phyloP scores from a whole-genome alignment of 1,140 invertebrate genomes.

The Trachymyrmex cornetzi region DNA sequence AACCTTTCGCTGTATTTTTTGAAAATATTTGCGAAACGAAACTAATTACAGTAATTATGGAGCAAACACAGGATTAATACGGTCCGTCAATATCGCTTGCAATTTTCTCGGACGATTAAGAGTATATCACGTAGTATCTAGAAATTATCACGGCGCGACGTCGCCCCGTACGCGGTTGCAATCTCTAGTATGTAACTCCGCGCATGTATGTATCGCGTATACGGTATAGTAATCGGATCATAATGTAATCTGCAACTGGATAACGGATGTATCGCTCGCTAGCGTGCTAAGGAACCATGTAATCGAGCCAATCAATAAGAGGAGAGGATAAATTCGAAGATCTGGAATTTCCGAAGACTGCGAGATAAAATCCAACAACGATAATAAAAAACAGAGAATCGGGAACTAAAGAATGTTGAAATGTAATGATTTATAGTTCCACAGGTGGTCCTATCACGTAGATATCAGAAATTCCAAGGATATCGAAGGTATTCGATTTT shows the following conservation, averaged over 20 bases:
- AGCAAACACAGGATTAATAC: background rate
- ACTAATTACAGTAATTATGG: background rate
- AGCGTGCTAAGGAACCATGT: constrained; percentile 69
- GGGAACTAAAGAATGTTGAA: background rate
- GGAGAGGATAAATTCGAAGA: background rate
- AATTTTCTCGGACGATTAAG: constrained; percentile 53
- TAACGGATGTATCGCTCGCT: constrained; percentile 61
- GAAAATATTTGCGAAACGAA: background rate
- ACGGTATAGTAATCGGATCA: constrained; percentile 73
- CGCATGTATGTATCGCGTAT: constrained; percentile 66
- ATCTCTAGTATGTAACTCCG: constrained; percentile 67
- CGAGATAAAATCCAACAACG: constrained; percentile 25
- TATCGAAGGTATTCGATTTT: background rate
- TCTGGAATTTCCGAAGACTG: constrained; percentile 8
- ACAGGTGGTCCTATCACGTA: background rate
- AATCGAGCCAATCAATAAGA: constrained; percentile 55
- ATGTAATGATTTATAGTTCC: constrained; percentile 14
- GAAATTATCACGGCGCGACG: constrained; percentile 58
- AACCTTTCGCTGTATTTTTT: background rate
- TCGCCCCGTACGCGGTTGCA: constrained; percentile 61
- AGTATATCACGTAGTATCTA: constrained; percentile 59
- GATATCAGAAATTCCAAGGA: background rate
- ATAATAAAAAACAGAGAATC: background rate
- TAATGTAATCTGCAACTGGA: constrained; percentile 74
- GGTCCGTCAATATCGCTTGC: constrained; percentile 28